Evolutionary conservation across 2,888 invertebrate genomes (phyloP).

Genomic region (Hylaea fasciaria): DNA sequence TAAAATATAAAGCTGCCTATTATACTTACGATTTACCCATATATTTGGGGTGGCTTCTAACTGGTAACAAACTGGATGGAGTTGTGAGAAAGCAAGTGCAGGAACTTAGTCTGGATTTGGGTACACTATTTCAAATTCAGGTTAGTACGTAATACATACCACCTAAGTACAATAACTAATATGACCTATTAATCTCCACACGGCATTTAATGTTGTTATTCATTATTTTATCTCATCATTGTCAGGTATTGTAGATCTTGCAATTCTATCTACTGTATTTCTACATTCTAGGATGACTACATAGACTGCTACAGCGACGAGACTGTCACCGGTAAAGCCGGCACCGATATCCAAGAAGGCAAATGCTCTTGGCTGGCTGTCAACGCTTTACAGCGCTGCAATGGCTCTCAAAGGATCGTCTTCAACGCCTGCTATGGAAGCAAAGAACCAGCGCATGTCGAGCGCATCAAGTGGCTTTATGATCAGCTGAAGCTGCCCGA

Average conservation of each 20-base stretch:
- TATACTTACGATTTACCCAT: slow-evolving; percentile 96
- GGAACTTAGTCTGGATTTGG: slow-evolving; percentile 92
- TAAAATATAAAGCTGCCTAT: slow-evolving; percentile 94
- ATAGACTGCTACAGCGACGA: slow-evolving; percentile 95
- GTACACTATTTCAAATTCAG: slow-evolving; percentile 96
- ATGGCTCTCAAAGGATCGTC: slow-evolving; percentile 83
- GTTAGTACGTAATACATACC: slow-evolving; percentile 68
- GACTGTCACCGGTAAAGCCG: slow-evolving; percentile 92
- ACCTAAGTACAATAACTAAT: background rate
- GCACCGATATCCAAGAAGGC: slow-evolving; percentile 95
- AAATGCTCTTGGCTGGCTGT: slow-evolving; percentile 98
- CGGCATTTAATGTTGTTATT: too few relatives aligned
- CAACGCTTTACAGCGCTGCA: slow-evolving; percentile 90
- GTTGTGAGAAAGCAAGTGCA: slow-evolving; percentile 89
- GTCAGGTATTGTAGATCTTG: too few relatives aligned
- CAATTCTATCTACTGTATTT: background rate
- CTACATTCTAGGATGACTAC: slow-evolving; percentile 88
- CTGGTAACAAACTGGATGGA: slow-evolving; percentile 86
- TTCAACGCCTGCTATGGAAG: slow-evolving; percentile 90
- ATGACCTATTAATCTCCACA: too few relatives aligned
- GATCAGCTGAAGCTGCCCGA: slow-evolving; percentile 89
- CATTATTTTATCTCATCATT: too few relatives aligned
- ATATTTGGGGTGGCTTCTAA: slow-evolving; percentile 91
- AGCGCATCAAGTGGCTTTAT: slow-evolving; percentile 67
- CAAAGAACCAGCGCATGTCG: slow-evolving; percentile 86